These are phyloP conservation scores for Protodeltote pygarga DNA, from an alignment of 2,888 invertebrate genomes.

Conservation along the genomic window DNA sequence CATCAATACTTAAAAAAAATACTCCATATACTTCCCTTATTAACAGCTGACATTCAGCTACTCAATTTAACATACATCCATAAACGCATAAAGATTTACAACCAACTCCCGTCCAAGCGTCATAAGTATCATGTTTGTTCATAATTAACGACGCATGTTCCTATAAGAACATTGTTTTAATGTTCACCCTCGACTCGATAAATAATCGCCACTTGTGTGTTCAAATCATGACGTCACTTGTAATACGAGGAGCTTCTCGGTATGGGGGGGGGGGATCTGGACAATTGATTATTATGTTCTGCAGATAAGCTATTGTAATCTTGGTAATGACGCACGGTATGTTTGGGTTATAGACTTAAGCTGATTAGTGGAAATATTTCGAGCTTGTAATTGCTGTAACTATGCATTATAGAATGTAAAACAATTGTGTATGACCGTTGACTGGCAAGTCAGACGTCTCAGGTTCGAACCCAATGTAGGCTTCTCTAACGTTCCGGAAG, in stretches of 20 bases:
- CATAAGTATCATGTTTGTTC: conserved; percentile 74
- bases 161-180: conserved; percentile 77
- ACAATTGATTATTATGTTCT: conserved; percentile 42
- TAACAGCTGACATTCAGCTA: conserved; percentile 15
- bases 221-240: conserved; percentile 46
- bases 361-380: conserved; percentile 17
- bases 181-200: conserved; percentile 62
- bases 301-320: conserved; percentile 25
- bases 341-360: conserved; percentile 1
- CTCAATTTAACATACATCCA: conserved; percentile 13
- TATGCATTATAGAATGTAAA: too few relatives aligned
- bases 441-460: too few relatives aligned
- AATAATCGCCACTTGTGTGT: conserved; percentile 77
- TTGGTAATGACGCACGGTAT: conserved; percentile 14
- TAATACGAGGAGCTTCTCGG: conserved; percentile 48
- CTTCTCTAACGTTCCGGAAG: too few relatives aligned
- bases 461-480: too few relatives aligned
- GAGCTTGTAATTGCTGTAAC: too few relatives aligned
- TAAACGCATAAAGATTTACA: conserved; percentile 8
- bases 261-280: too few relatives aligned
- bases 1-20: too few relatives aligned
- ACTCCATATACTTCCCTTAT: too few relatives aligned
- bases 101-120: conserved; percentile 56
- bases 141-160: conserved; percentile 81
- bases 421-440: too few relatives aligned